Base-by-base conservation (phyloP, 1,140 invertebrate species). In the Potamilus streckersoni region DNA sequence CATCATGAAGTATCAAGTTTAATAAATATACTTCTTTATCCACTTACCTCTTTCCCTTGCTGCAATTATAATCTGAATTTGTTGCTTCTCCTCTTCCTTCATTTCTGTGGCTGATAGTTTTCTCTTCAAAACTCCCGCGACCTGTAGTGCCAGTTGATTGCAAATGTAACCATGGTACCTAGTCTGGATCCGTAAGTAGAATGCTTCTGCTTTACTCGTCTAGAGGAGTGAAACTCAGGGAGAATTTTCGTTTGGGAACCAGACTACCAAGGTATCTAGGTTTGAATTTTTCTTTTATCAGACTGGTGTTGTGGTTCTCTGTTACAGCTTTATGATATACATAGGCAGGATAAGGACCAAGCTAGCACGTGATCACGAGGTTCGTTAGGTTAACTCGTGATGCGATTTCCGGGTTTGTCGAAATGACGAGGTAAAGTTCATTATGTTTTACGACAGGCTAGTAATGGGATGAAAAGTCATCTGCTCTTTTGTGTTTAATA, bases 21-120 rank as follows among this genome's bases (percentile, higher is more conserved):
- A n/a, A 67, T 55, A 49, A 67, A 20, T n/a, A 19, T 56, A n/a
- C 20, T 55, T 12, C 23, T 13, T 57, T 19, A 20, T 65, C 23
- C 2, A 60, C 49, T 5, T 31, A 77, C 75, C 75, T 77, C 70
- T 77, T 72, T 77, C 75, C 59, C 75, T 72, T 17, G 75, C 75
- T 62, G 70, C 65, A 38, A 77, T 77, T 16, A 73, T 67, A 49
- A 77, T 61, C 19, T 64, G 64, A 11, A 17, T 68, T 27, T 77
- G 73, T 19, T 61, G 23, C 14, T 69, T 58, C 13, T 57, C 20
- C 19, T 27, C 58, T 61, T 56, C n/a, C 23, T 31, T 23, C 66
- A 67, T 74, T 20, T 69, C n/a, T 58, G n/a, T 31, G 60, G 67
- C 20, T 20, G 23, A 56, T 58, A 15, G 19, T 58, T 13, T 38